Evolutionary conservation across 1,140 invertebrate species (phyloP).

Genomic region (Stenopsyche tienmushanensis): DNA sequence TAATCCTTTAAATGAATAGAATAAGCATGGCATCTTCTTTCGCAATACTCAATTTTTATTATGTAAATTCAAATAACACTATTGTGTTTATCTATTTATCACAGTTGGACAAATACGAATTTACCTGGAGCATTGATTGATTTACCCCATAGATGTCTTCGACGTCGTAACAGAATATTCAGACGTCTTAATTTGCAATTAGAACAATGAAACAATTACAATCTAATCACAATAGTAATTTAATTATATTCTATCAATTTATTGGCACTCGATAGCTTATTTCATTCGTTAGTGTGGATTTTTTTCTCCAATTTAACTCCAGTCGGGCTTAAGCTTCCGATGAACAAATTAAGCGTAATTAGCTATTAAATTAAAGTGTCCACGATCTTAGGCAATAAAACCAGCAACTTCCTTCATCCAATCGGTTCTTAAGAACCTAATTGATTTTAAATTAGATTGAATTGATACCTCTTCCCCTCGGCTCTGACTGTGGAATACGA

Average conservation of each 20-base stretch:
- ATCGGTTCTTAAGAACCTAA: constrained; percentile 20
- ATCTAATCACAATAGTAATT: no score
- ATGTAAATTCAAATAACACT: no score
- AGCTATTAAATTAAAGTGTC: constrained; percentile 8
- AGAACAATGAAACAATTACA: neutral
- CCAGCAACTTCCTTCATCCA: neutral
- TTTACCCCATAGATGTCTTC: no score
- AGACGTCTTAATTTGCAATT: neutral
- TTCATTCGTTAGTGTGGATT: neutral
- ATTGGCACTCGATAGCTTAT: neutral
- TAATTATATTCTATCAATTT: no score
- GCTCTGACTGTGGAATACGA: neutral
- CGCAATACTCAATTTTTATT: no score
- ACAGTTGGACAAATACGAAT: no score
- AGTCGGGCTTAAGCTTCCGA: neutral
- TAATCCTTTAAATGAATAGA: no score
- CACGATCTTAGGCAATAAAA: constrained; percentile 14
- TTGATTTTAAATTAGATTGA: constrained; percentile 39
- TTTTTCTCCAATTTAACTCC: neutral
- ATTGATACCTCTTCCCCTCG: constrained; percentile 26
- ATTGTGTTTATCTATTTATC: no score
- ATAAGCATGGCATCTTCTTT: no score
- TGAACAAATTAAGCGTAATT: constrained; percentile 4
- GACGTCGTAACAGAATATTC: neutral
- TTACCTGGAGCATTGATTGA: no score